Percentiles rank a stretch among this genome's conserved stretches.
Conservation (phyloP, 2,113 vertebrate species). For the Pachyramphus minor region DNA sequence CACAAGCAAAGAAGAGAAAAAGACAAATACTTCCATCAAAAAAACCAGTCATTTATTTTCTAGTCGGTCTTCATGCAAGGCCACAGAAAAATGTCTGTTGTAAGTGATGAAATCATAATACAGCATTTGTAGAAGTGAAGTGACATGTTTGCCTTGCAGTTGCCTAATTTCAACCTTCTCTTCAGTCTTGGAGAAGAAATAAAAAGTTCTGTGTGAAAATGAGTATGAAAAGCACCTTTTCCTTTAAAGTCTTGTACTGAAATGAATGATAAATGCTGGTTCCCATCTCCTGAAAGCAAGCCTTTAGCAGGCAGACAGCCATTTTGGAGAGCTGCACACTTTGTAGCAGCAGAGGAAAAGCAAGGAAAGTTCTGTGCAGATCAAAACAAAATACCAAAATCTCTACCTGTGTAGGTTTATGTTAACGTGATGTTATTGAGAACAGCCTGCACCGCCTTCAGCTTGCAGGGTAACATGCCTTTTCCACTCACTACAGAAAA, state of each 20-base stretch:
- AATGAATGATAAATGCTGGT: not conserved
- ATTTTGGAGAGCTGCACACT: not conserved
- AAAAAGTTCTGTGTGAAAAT: not conserved
- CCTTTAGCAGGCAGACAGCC: not conserved
- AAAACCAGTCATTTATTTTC: not conserved
- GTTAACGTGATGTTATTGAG: not conserved
- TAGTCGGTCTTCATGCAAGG: not conserved
- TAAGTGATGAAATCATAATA: not conserved
- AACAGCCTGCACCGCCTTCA: not conserved
- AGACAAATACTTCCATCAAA: not conserved
- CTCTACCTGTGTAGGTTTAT: not conserved
- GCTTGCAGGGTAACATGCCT: not conserved
- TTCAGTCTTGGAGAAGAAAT: not conserved
- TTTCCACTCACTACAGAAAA: conserved; percentile 25
- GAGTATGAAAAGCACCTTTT: not conserved
- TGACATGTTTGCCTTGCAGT: not conserved
- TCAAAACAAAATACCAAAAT: not conserved
- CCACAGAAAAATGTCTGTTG: not conserved
- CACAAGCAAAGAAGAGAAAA: not conserved
- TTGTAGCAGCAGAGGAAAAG: not conserved
- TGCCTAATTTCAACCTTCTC: not conserved
- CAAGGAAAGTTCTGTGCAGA: not conserved
- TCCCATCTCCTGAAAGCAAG: not conserved
- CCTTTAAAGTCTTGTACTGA: not conserved
- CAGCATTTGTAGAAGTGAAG: not conserved